Evolutionary conservation across 2,113 vertebrate species (phyloP).

Genomic region (Sphyrna mokarran): DNA sequence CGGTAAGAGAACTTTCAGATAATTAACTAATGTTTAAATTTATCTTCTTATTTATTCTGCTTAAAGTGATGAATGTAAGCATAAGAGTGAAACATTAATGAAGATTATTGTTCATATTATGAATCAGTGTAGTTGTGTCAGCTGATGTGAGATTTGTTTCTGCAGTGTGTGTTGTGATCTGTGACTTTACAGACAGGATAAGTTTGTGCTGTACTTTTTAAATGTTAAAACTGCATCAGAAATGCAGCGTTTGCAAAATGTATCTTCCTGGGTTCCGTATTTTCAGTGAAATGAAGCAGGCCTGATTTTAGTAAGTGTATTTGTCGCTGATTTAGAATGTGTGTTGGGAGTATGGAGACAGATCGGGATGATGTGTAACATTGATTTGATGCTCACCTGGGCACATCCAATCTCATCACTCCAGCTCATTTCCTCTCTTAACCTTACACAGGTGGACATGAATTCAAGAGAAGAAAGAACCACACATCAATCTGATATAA

Average conservation of each 20-base stretch:
- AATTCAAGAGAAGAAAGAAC: not conserved
- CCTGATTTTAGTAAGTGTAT: not conserved
- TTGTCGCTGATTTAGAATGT: not conserved
- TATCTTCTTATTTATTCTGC: not conserved
- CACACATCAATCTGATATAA: not conserved
- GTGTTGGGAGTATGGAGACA: not conserved
- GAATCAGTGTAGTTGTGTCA: not conserved
- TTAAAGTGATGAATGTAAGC: not conserved
- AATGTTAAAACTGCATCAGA: not conserved
- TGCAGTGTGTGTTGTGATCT: not conserved
- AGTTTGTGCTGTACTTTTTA: not conserved
- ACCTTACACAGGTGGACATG: not conserved
- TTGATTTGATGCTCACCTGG: not conserved
- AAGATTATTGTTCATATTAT: not conserved
- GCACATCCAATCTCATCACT: too few relatives aligned
- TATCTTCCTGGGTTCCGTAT: not conserved
- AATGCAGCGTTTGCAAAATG: not conserved
- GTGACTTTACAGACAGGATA: too few relatives aligned
- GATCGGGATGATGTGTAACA: not conserved
- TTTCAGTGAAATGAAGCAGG: not conserved
- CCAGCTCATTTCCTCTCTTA: not conserved
- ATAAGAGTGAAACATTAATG: not conserved
- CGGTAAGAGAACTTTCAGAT: not conserved
- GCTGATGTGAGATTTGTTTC: not conserved
- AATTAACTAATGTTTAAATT: not conserved